These are phyloP conservation scores for Drosophila meridiana DNA, from an alignment of 2,888 invertebrate genomes.

Conservation along the genomic window DNA sequence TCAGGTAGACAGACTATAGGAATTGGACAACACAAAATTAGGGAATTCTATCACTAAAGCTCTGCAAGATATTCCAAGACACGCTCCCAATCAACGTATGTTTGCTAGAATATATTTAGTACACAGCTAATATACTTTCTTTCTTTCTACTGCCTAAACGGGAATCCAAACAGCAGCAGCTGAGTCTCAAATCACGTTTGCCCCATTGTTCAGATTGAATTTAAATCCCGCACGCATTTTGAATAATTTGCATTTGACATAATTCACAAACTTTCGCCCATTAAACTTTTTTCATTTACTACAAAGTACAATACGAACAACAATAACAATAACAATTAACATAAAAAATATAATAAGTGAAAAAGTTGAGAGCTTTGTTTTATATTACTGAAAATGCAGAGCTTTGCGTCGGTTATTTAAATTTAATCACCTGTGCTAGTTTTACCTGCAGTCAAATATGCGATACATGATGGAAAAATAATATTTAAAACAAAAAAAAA, in stretches of 20 bases:
- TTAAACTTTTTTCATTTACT: slow-evolving; percentile 68
- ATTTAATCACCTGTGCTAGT: slow-evolving; percentile 36
- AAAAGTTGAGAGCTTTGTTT: slow-evolving; percentile 54
- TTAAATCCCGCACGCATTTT: slow-evolving; percentile 29
- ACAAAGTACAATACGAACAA: slow-evolving; percentile 29
- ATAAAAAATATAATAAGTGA: slow-evolving; percentile 53
- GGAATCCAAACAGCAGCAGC: neutral
- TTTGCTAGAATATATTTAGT: neutral
- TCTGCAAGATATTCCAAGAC: no score
- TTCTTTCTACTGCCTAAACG: neutral
- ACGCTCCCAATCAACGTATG: no score
- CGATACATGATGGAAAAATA: slow-evolving; percentile 20
- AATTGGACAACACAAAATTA: no score
- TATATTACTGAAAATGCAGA: slow-evolving; percentile 47
- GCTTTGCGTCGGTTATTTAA: slow-evolving; percentile 14
- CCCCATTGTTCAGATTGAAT: slow-evolving; percentile 28
- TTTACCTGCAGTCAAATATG: slow-evolving; percentile 33
- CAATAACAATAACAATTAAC: slow-evolving; percentile 45
- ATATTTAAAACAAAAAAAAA: slow-evolving; percentile 4
- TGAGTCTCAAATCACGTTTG: slow-evolving; percentile 20
- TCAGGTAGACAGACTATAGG: no score
- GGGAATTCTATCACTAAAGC: no score
- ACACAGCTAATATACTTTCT: neutral
- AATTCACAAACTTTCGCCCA: slow-evolving; percentile 47
- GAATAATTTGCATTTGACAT: slow-evolving; percentile 36